A percentile compares a stretch with the other conserved stretches of the same genome.
These are phyloP conservation scores for Rugalucina vietnamica DNA, from an alignment of 2,888 invertebrate genomes.

Conservation along the genomic window DNA sequence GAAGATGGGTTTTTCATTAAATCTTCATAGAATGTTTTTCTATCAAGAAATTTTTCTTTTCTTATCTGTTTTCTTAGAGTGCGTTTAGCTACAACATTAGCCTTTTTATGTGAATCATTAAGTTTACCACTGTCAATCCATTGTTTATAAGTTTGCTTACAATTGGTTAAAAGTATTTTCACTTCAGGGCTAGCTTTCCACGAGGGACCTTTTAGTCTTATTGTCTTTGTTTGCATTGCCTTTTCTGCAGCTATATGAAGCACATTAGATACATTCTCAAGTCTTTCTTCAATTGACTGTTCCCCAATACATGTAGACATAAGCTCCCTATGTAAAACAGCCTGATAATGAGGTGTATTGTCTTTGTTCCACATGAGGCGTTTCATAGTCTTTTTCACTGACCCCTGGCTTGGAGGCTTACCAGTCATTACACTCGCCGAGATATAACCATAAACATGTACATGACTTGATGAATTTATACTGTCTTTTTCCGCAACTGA, in stretches of 20 bases:
- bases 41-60: not conserved
- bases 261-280: too few species aligned
- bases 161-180: not conserved
- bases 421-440: too few species aligned
- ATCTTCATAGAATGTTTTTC: not conserved
- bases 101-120: not conserved
- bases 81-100: not conserved
- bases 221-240: not conserved
- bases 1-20: not conserved
- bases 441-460: too few species aligned
- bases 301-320: too few species aligned
- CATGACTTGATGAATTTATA: conserved; percentile 1
- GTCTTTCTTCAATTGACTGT: too few species aligned
- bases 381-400: too few species aligned
- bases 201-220: not conserved
- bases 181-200: not conserved
- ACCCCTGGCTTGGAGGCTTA: too few species aligned
- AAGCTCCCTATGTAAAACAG: too few species aligned
- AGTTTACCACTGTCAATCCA: not conserved
- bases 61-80: not conserved
- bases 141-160: not conserved
- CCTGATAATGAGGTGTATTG: too few species aligned
- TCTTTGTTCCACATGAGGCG: too few species aligned
- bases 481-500: not conserved
- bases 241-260: not conserved